Evolutionary conservation across 2,888 invertebrate species (phyloP).

Genomic region (Cynaeus angustus): DNA sequence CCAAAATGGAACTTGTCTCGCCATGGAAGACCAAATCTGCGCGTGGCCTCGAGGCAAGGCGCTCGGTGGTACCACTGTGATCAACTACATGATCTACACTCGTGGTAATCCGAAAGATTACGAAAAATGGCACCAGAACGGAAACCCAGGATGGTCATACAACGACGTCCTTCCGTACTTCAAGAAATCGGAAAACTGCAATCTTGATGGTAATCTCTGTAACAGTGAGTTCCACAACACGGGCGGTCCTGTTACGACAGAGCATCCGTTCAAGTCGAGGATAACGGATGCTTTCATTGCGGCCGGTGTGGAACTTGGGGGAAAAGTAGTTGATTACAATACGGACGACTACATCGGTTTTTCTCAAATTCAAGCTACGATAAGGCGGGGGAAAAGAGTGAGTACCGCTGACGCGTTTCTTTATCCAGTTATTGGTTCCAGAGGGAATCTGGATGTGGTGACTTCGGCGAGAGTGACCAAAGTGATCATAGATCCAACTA

Average conservation of each 20-base stretch:
- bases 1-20: slow-evolving; percentile 49
- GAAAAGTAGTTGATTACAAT: slow-evolving; percentile 74
- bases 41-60: slow-evolving; percentile 75
- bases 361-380: slow-evolving; percentile 71
- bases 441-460: slow-evolving; percentile 76
- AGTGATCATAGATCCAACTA: slow-evolving; percentile 71
- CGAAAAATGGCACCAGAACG: slow-evolving; percentile 75
- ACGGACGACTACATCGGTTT: slow-evolving; percentile 68
- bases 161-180: slow-evolving; percentile 76
- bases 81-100: slow-evolving; percentile 74
- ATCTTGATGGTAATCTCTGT: slow-evolving; percentile 60
- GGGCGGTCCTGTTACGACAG: slow-evolving; percentile 77
- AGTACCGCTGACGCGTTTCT: slow-evolving; percentile 77
- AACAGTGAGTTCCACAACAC: slow-evolving; percentile 75
- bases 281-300: slow-evolving; percentile 67
- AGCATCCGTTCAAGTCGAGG: slow-evolving; percentile 75
- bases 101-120: slow-evolving; percentile 79
- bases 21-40: slow-evolving; percentile 55
- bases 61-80: slow-evolving; percentile 72
- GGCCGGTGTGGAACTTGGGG: slow-evolving; percentile 76
- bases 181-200: slow-evolving; percentile 76
- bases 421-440: slow-evolving; percentile 70
- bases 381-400: slow-evolving; percentile 73
- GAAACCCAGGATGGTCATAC: slow-evolving; percentile 73
- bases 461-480: slow-evolving; percentile 75